Evolutionary conservation across 1,140 invertebrate genomes (phyloP), one percentile per base, ranked within the genome.

Genomic region (Aphelinus certus): DNA sequence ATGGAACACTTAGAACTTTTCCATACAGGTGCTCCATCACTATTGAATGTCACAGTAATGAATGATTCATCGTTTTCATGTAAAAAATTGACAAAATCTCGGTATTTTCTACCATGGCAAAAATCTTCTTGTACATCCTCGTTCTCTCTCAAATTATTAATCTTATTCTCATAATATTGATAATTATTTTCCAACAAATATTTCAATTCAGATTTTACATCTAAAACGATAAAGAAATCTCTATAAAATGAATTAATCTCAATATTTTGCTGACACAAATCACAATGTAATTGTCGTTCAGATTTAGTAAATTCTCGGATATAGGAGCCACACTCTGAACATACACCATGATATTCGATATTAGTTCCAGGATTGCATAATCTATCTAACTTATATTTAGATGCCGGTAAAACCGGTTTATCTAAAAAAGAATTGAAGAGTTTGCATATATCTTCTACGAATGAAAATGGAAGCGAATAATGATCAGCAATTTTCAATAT

Each of bases 1-100:
- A 76, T 74, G 64, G 73, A 71, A 51, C 58, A 78, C n/a, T 69
- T 51, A 9, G 68, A 74, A 68, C 75, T 76, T 65, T 74, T 63
- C 51, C 58, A 75, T 10, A 71, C 9, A 47, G 76, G 76, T 3
- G 71, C 49, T 2, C 71, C 76, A 57, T 77, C 76, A 43, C 64
- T 60, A 48, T 78, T 79, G 60, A 76, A 63, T 57, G 9, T 68
- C 1, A 71, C 10, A 6, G 75, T 76, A 3, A 60, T 69, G 51
- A 75, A 77, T n/a, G 57, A 62, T 51, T 67, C 5, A 10, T 63
- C 9, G 60, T 61, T 62, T 56, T 69, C 63, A 49, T 66, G 45
- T 26, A 51, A n/a, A n/a, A 76, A 63, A 0, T 47, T 56, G 26
- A 72, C 7, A n/a, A 75, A 71, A 9, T 76, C 26, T 48, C 60